Evolutionary conservation across 2,888 invertebrate genomes (phyloP).

Genomic region (Gari tellinella): DNA sequence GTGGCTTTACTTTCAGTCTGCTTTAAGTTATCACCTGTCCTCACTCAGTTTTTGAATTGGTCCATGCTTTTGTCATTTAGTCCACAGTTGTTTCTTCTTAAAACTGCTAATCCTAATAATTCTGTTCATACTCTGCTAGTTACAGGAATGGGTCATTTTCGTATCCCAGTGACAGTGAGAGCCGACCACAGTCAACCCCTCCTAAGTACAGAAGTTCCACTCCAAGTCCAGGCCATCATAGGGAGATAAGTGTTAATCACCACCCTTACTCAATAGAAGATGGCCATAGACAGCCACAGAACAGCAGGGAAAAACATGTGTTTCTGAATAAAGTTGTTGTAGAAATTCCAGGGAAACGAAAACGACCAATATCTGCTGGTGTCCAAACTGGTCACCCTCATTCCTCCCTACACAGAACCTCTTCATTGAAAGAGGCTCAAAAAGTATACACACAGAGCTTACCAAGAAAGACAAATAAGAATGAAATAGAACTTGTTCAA

Average conservation of each 20-base stretch:
- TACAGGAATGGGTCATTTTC: constrained; percentile 33
- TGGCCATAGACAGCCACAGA: background rate
- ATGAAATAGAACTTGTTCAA: constrained; percentile 33
- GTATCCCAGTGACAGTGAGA: constrained; percentile 12
- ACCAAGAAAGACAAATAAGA: constrained; percentile 37
- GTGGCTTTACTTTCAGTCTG: too few species aligned
- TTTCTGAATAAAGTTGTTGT: constrained; percentile 40
- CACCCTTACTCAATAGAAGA: constrained; percentile 46
- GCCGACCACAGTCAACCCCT: constrained; percentile 7
- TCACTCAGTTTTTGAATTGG: too few species aligned
- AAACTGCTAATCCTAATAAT: too few species aligned
- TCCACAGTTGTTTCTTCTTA: too few species aligned
- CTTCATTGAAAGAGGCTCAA: constrained; percentile 55
- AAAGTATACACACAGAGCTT: constrained; percentile 53
- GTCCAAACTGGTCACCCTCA: constrained; percentile 19
- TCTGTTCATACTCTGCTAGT: background rate
- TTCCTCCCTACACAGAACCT: constrained; percentile 49
- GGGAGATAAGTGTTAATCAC: constrained; percentile 49
- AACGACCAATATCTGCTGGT: constrained; percentile 46
- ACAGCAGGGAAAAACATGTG: constrained; percentile 24
- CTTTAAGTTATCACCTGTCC: background rate
- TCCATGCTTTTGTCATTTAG: too few species aligned
- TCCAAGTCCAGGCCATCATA: constrained; percentile 28
- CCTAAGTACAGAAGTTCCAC: constrained; percentile 24
- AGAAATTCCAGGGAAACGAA: constrained; percentile 33